These are phyloP conservation scores for Mionectes macconnelli DNA, from an alignment of 2,113 vertebrate genomes.

Conservation along the genomic window DNA sequence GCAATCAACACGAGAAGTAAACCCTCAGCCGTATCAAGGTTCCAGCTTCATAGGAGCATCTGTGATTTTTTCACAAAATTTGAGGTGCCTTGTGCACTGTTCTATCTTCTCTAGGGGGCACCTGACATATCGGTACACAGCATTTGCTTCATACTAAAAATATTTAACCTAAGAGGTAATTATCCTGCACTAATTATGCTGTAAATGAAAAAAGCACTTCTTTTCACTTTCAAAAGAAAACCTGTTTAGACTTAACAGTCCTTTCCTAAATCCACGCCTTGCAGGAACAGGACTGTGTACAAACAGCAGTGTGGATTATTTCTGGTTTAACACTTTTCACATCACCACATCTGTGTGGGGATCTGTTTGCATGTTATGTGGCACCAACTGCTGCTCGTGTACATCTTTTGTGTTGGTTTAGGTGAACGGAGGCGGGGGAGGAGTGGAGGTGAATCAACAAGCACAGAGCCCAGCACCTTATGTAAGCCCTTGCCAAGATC, in stretches of 20 bases:
- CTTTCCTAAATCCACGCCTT: neutral
- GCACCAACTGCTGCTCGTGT: neutral
- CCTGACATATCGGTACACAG: neutral
- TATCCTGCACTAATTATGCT: neutral
- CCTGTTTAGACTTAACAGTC: neutral
- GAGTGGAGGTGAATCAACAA: neutral
- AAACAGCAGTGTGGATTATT: neutral
- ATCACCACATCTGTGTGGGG: neutral
- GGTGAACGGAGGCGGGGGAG: neutral
- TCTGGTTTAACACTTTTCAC: neutral
- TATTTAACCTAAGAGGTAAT: neutral
- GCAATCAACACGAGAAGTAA: neutral
- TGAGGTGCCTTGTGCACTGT: neutral
- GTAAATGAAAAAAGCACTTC: neutral
- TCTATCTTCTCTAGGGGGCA: neutral
- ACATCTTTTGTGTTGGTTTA: neutral
- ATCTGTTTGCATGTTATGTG: neutral
- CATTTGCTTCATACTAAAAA: neutral
- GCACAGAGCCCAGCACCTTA: neutral
- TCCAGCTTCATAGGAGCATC: neutral
- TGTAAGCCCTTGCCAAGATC: neutral
- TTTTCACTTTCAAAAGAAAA: neutral
- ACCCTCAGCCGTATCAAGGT: neutral
- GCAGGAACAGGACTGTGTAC: neutral
- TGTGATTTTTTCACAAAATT: neutral